Evolutionary conservation across 92 coral and sea anemone species (phyloP).

Genomic region (Palythoa heliodiscus): DNA sequence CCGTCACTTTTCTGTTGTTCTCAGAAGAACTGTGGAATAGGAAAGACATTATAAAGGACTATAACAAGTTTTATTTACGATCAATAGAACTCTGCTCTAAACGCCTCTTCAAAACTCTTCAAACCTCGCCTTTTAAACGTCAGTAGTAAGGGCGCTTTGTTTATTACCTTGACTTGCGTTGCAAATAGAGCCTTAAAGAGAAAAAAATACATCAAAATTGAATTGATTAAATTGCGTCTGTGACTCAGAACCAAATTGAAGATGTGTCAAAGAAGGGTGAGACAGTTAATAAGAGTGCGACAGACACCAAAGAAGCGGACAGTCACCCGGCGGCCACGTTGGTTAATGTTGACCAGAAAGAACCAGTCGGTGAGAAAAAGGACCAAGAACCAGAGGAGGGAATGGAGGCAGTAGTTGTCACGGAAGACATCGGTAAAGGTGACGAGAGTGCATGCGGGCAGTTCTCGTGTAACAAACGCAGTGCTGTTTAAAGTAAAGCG

Average conservation of each 20-base stretch:
- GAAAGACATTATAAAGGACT: too few species aligned
- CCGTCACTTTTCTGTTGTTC: too few species aligned
- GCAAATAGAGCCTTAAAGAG: neutral
- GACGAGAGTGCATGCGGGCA: constrained; percentile 26
- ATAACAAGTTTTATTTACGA: too few species aligned
- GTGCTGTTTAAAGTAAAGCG: neutral
- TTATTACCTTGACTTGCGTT: neutral
- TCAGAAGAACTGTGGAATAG: too few species aligned
- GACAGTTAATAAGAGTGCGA: neutral
- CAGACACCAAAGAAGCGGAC: neutral
- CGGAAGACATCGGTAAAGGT: constrained; percentile 30
- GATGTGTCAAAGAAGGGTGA: constrained; percentile 2
- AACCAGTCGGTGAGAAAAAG: neutral
- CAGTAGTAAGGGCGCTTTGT: neutral
- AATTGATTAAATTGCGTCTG: constrained; percentile 7
- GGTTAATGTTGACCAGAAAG: neutral
- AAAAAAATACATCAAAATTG: neutral
- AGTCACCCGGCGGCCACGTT: neutral
- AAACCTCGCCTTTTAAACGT: neutral
- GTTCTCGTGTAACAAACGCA: neutral
- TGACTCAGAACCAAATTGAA: constrained; percentile 26
- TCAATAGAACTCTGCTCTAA: too few species aligned
- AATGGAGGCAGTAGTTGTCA: neutral
- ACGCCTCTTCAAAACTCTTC: too few species aligned
- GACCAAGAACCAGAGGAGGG: neutral